A percentile compares a stretch with the other conserved stretches of the same genome.
Evolutionary conservation across 1,140 invertebrate species (phyloP).

Genomic region (Plutomurus gul): DNA sequence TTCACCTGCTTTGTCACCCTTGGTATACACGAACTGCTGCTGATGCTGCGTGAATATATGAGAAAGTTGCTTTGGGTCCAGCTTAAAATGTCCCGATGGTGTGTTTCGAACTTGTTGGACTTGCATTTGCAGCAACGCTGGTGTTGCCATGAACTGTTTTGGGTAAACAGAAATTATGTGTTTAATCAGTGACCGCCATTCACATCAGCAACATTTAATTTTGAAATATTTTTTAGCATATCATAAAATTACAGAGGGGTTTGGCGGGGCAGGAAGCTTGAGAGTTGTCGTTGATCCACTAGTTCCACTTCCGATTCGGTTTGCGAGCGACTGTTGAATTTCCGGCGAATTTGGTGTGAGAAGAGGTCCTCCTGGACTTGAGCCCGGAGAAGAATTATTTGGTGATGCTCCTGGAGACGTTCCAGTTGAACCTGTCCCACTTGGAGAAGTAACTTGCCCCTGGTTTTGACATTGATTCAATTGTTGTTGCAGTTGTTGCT

Average conservation of each 20-base stretch:
- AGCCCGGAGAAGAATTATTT: constrained; percentile 11
- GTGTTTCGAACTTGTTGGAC: constrained; percentile 45
- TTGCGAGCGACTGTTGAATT: constrained; percentile 3
- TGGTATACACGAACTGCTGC: constrained; percentile 39
- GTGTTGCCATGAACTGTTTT: constrained; percentile 28
- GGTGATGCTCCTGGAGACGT: constrained; percentile 1
- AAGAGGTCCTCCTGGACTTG: background rate
- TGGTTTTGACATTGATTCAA: constrained; percentile 16
- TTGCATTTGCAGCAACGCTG: constrained; percentile 48
- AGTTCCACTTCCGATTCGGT: constrained; percentile 8
- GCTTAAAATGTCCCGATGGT: constrained; percentile 36
- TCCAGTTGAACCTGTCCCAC: background rate
- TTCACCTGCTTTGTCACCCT: constrained; percentile 33
- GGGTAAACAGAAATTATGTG: too few relatives aligned
- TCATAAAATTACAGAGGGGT: background rate
- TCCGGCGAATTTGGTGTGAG: constrained; percentile 1
- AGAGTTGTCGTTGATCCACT: background rate
- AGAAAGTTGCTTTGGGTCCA: constrained; percentile 47
- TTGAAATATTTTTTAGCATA: background rate
- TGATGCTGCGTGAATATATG: constrained; percentile 51
- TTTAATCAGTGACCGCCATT: too few relatives aligned
- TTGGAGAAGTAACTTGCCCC: background rate
- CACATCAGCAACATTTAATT: too few relatives aligned
- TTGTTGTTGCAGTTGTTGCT: constrained; percentile 34
- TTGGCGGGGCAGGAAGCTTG: constrained; percentile 8